A percentile compares a stretch with the other conserved stretches of the same genome.
phyloP scores from a whole-genome alignment of 2,113 vertebrate species.

The Microtus ochrogaster region DNA sequence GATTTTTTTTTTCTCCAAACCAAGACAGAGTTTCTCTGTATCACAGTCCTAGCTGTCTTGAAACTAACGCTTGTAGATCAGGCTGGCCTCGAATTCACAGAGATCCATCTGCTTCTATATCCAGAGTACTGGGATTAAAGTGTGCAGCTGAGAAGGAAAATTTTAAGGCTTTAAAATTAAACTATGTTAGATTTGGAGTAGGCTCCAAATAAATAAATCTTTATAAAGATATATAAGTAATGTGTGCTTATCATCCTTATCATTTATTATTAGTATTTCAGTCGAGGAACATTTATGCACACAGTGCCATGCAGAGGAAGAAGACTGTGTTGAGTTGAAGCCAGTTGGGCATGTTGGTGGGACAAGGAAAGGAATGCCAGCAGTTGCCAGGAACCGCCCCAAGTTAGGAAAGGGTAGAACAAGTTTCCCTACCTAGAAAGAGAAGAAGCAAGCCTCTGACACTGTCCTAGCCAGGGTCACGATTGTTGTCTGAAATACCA shows the following conservation, averaged over 20 bases:
- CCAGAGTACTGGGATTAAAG: no score
- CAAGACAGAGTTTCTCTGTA: no score
- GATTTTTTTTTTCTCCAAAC: background rate
- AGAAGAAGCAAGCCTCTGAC: no score
- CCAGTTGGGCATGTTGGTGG: background rate
- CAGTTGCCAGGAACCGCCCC: background rate
- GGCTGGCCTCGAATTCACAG: no score
- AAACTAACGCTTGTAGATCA: no score
- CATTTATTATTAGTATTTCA: background rate
- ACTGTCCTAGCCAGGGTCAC: background rate
- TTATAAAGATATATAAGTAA: background rate
- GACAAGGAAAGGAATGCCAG: background rate
- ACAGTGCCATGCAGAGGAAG: background rate
- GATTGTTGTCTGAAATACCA: background rate
- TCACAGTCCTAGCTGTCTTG: no score
- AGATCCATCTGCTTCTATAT: no score
- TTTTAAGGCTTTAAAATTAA: background rate
- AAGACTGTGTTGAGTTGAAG: background rate
- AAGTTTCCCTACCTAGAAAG: background rate
- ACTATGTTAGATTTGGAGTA: background rate
- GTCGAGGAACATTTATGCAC: background rate
- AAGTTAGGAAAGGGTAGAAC: background rate
- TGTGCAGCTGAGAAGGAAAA: background rate
- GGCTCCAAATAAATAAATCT: background rate
- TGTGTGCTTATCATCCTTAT: background rate